Evolutionary conservation across 2,113 vertebrate species (phyloP).

Genomic region (Apteryx mantelli): DNA sequence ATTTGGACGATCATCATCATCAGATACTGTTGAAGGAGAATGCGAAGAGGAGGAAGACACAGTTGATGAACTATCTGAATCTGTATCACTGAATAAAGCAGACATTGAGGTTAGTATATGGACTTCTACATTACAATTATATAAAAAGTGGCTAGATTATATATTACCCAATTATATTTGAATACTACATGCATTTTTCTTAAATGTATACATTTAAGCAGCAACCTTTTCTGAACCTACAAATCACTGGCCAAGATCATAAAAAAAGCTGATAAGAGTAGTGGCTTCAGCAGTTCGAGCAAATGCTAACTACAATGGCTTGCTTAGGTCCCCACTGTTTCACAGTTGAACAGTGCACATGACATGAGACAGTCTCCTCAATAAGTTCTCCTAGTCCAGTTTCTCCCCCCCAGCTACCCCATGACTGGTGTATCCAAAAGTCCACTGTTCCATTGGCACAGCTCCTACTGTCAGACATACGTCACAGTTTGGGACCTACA

Average conservation of each 20-base stretch:
- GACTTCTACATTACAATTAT: not conserved
- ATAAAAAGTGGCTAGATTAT: not conserved
- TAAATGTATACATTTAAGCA: not conserved
- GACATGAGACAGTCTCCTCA: not conserved
- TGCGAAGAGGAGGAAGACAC: not conserved
- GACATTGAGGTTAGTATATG: not conserved
- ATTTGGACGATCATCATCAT: constrained; percentile 66
- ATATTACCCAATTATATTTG: not conserved
- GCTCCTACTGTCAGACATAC: not conserved
- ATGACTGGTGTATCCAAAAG: not conserved
- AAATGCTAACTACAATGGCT: not conserved
- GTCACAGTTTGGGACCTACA: not conserved
- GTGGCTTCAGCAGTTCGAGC: not conserved
- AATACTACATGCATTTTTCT: not conserved
- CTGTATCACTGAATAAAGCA: constrained; percentile 66
- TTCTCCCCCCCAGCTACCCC: not conserved
- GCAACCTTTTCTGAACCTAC: not conserved
- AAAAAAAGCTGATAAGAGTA: not conserved
- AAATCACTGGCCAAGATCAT: not conserved
- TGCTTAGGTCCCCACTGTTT: not conserved
- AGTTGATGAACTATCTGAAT: constrained; percentile 77
- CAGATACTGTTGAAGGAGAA: constrained; percentile 61
- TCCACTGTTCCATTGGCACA: not conserved
- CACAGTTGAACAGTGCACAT: not conserved
- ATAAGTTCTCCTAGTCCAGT: not conserved